phyloP scores from a whole-genome alignment of 2,797 vertebrate genomes.

The Sternotherus odoratus region DNA sequence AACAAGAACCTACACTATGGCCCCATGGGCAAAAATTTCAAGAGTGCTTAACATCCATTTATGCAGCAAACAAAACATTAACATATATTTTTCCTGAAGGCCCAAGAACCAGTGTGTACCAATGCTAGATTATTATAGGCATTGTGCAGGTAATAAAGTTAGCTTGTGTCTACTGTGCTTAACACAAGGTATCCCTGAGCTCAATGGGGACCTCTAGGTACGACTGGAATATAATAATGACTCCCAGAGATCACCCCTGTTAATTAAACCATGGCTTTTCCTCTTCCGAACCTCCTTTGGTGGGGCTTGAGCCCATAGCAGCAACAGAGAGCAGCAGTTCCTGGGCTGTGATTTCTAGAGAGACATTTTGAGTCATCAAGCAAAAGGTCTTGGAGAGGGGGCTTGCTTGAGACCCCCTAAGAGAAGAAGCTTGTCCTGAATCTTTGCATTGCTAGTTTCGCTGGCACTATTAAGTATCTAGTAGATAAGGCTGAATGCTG shows the following conservation, averaged over 20 bases:
- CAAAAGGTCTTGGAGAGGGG: background rate
- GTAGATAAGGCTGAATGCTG: background rate
- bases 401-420: background rate
- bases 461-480: background rate
- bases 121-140: constrained; percentile 56
- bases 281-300: constrained; percentile 59
- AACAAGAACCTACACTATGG: background rate
- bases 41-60: background rate
- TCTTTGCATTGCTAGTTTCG: background rate
- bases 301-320: constrained; percentile 21
- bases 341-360: background rate
- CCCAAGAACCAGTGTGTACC: constrained; percentile 16
- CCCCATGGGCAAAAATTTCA: background rate
- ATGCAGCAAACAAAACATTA: background rate
- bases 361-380: background rate
- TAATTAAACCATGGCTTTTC: constrained; percentile 49
- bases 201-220: constrained; percentile 58
- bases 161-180: constrained; percentile 40
- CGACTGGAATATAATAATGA: background rate
- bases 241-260: constrained; percentile 57
- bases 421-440: background rate
- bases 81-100: constrained; percentile 69
- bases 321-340: constrained; percentile 1
- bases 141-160: constrained; percentile 37
- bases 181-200: constrained; percentile 56